Evolutionary conservation across 1,140 invertebrate genomes (phyloP).

Genomic region (Bombus soroeensis): DNA sequence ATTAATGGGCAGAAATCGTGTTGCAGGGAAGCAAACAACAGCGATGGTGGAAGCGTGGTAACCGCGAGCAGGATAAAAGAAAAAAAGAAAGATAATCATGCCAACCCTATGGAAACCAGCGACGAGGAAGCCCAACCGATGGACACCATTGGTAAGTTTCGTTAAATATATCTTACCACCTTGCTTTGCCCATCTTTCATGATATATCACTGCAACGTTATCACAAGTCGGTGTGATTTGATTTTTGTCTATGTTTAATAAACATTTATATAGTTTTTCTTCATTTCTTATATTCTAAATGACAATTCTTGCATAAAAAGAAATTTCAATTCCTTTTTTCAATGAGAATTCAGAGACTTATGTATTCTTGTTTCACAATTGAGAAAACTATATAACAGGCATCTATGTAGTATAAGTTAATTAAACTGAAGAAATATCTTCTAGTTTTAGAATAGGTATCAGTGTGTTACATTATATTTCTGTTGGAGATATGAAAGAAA

Average conservation of each 20-base stretch:
- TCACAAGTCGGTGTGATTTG: background rate
- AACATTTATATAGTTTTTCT: background rate
- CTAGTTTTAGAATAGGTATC: too few relatives aligned
- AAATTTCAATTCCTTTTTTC: background rate
- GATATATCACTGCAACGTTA: background rate
- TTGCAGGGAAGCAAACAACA: slow-evolving; percentile 54
- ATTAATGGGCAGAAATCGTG: slow-evolving; percentile 74
- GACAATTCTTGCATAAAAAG: background rate
- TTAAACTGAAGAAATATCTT: too few relatives aligned
- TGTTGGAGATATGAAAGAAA: too few relatives aligned
- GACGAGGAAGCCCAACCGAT: slow-evolving; percentile 79
- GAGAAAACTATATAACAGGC: background rate
- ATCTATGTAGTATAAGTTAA: too few relatives aligned
- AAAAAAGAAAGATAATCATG: slow-evolving; percentile 81
- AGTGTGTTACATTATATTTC: too few relatives aligned
- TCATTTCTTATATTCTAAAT: background rate
- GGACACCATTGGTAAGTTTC: slow-evolving; percentile 78
- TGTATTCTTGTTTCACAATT: background rate
- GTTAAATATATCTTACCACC: background rate
- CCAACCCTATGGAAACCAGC: slow-evolving; percentile 80
- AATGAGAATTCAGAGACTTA: too few relatives aligned
- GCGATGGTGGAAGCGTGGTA: slow-evolving; percentile 49
- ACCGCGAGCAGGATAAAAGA: slow-evolving; percentile 76
- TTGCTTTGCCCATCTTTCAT: too few relatives aligned
- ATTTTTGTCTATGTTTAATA: background rate